Base-by-base conservation (phyloP, 2,113 vertebrate species). In the Lophochroa leadbeateri region DNA sequence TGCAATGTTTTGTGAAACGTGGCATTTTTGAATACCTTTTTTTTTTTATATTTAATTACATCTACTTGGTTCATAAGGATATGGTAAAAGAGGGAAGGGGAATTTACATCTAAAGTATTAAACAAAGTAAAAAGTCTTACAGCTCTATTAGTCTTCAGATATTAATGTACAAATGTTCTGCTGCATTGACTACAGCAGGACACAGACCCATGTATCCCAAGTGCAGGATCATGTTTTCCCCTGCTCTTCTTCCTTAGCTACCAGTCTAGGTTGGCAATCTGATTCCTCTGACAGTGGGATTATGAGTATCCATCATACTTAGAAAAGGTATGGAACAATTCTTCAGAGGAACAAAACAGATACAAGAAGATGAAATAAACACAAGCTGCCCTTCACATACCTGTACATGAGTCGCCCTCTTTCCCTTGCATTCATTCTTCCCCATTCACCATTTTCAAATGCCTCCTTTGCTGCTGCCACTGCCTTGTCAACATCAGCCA, bases 381-480 rank as follows among this genome's bases (percentile, higher is more conserved):
- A 61, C 15, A 49, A 49, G 61, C 24, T 75, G 61, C 28, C 39
- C 39, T 72, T 67, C 39, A 70, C 95, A 27, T 86, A 99, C 98
- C 97, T 98, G 95, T 99, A 98, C 97, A 99, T 94, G 82, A 99
- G 29, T 17, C 79, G 92, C 19, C 98, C 98, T 93, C 98, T 97
- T 70, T 99, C 98, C 81, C 98, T 96, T 31, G 98, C 97, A n/a
- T 98, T 98, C 98, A 99, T 99, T 91, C 74, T 97, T 57, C 98
- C 95, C 98, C 98, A 99, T 96, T 98, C 98, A 8, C 98, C 98
- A 1, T 97, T 97, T 86, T 99, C 98, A 98, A 99, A 99, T 23
- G 98, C 98, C 46, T 98, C 97, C 93, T 98, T 99, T 33, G 98
- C 98, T 47, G 98, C 98, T 35, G 98, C 97, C 63, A 99, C 98